Percentiles rank a stretch among this genome's conserved stretches.
phyloP scores from a whole-genome alignment of 2,797 vertebrate species.

The Philypnodon macrostomus region DNA sequence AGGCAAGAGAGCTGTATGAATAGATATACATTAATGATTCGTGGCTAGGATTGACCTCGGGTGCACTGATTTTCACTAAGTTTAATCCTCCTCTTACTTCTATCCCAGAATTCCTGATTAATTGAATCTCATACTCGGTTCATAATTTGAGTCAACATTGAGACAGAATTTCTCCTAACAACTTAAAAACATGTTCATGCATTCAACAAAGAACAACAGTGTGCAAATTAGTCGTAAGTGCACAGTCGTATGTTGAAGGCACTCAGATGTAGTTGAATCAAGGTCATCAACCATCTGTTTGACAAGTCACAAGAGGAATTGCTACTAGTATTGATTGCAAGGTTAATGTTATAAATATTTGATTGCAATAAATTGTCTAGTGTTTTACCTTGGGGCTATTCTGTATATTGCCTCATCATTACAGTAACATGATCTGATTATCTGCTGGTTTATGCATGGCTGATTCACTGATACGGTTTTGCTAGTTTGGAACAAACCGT shows the following conservation, averaged over 20 bases:
- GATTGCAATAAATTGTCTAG: conserved; percentile 10
- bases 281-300: conserved; percentile 3
- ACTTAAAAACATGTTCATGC: neutral
- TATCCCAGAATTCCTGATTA: conserved; percentile 54
- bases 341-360: conserved; percentile 11
- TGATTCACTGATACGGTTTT: neutral
- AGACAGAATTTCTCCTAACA: too few relatives aligned
- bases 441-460: neutral
- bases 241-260: neutral
- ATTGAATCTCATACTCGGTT: conserved; percentile 61
- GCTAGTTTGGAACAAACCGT: too few relatives aligned
- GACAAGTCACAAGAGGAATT: conserved; percentile 3
- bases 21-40: conserved; percentile 15
- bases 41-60: conserved; percentile 16
- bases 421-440: neutral
- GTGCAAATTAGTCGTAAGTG: conserved; percentile 1
- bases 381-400: neutral
- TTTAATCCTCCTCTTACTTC: conserved; percentile 53
- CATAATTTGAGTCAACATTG: neutral
- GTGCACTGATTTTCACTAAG: conserved; percentile 28
- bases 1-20: neutral
- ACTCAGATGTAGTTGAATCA: neutral
- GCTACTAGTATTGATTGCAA: conserved; percentile 7
- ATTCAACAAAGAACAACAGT: neutral
- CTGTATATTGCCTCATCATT: neutral